Evolutionary conservation across 2,113 vertebrate genomes (phyloP).

Genomic region (Astur gentilis): DNA sequence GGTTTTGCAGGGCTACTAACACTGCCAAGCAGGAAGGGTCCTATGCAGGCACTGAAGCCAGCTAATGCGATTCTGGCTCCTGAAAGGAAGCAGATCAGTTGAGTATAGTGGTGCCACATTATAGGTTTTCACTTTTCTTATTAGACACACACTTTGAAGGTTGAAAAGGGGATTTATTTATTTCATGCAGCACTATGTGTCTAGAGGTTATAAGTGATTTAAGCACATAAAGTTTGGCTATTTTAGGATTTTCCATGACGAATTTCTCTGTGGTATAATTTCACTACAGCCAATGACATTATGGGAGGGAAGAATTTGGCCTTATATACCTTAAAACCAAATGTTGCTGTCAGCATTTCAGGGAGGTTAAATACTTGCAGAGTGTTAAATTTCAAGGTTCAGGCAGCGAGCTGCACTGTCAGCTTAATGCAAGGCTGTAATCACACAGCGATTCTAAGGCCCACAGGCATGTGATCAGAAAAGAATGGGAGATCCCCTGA

Average conservation of each 20-base stretch:
- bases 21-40: not conserved
- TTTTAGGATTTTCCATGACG: not conserved
- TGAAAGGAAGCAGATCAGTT: not conserved
- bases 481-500: not conserved
- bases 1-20: not conserved
- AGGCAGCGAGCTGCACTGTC: not conserved
- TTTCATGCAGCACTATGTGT: not conserved
- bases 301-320: not conserved
- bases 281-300: not conserved
- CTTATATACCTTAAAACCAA: constrained; percentile 7
- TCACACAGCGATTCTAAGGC: not conserved
- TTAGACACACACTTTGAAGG: not conserved
- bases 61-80: not conserved
- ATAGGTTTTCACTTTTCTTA: not conserved
- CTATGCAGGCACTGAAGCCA: not conserved
- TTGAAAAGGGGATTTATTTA: constrained; percentile 22
- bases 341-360: constrained; percentile 22
- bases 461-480: not conserved
- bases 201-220: not conserved
- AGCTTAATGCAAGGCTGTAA: not conserved
- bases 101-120: not conserved
- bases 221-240: not conserved
- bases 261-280: not conserved
- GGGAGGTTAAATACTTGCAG: not conserved
- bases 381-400: constrained; percentile 2